Conservation (phyloP, 2,888 invertebrate species). For the Syritta pipiens region DNA sequence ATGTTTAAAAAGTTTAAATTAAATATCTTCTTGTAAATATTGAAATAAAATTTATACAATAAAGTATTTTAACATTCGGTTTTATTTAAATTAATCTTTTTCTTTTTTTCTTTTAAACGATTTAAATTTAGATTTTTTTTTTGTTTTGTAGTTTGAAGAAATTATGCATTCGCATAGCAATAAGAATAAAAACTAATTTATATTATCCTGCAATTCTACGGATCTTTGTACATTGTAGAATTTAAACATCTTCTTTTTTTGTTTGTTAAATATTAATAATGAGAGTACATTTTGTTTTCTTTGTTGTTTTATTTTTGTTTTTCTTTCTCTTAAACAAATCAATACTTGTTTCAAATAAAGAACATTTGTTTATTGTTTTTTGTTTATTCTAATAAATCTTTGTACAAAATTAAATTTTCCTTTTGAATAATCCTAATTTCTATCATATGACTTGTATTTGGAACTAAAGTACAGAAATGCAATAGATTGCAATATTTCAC, state of each 20-base stretch:
- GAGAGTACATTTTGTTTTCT: slow-evolving; percentile 27
- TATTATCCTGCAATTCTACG: slow-evolving; percentile 44
- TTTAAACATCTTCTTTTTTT: slow-evolving; percentile 13
- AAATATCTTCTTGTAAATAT: slow-evolving; percentile 47
- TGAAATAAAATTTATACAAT: slow-evolving; percentile 28
- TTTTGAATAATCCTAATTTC: background rate
- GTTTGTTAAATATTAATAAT: slow-evolving; percentile 36
- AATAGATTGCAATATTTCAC: too few relatives aligned
- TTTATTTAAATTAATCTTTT: slow-evolving; percentile 35
- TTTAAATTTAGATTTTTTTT: slow-evolving; percentile 13
- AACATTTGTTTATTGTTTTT: too few relatives aligned
- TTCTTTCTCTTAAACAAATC: background rate
- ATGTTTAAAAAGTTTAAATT: background rate
- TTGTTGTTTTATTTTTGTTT: background rate
- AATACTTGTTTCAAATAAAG: background rate
- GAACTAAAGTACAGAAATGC: too few relatives aligned
- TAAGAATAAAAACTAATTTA: slow-evolving; percentile 52
- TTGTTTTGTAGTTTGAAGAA: slow-evolving; percentile 26
- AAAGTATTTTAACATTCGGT: slow-evolving; percentile 30
- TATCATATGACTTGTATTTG: too few relatives aligned
- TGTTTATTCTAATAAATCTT: background rate
- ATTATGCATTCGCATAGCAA: slow-evolving; percentile 38
- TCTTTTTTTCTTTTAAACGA: background rate
- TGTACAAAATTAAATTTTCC: background rate
- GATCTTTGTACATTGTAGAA: slow-evolving; percentile 38